phyloP scores from a whole-genome alignment of 2,113 vertebrate genomes.

The Gasterosteus aculeatus region DNA sequence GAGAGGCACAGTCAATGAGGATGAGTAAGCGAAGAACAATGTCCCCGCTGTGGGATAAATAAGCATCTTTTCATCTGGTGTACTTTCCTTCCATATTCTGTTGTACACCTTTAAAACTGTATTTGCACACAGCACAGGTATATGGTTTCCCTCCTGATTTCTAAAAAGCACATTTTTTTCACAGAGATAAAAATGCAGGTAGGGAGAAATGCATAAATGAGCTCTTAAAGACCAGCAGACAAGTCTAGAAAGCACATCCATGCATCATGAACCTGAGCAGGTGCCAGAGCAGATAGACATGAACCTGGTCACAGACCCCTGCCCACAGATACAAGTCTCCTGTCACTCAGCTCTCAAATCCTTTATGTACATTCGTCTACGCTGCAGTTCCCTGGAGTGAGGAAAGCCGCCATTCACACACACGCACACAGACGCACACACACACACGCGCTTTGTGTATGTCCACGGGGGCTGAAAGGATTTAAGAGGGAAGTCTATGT shows the following conservation, averaged over 20 bases:
- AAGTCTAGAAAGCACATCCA: neutral
- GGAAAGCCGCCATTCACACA: slow-evolving; percentile 31
- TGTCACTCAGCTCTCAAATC: slow-evolving; percentile 3
- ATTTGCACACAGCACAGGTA: neutral
- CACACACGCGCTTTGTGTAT: neutral
- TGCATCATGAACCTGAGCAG: slow-evolving; percentile 14
- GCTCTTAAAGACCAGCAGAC: neutral
- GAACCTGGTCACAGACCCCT: slow-evolving; percentile 4
- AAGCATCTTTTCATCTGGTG: neutral
- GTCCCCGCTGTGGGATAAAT: too few species aligned
- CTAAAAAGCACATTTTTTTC: neutral
- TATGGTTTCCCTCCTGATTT: neutral
- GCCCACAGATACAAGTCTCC: slow-evolving; percentile 1
- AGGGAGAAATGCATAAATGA: slow-evolving; percentile 2
- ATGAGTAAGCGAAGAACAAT: neutral
- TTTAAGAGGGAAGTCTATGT: slow-evolving; percentile 35
- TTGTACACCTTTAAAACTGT: neutral
- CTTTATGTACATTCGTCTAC: slow-evolving; percentile 12
- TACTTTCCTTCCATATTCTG: neutral
- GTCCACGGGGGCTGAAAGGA: slow-evolving; percentile 43
- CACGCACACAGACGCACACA: too few species aligned
- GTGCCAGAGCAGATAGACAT: neutral
- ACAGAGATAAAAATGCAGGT: neutral
- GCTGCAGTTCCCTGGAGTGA: slow-evolving; percentile 11
- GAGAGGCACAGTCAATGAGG: neutral